Percentiles rank a stretch among this genome's conserved stretches.
Evolutionary conservation across 2,888 invertebrate species (phyloP).

Genomic region (Lamellibrachia columna): DNA sequence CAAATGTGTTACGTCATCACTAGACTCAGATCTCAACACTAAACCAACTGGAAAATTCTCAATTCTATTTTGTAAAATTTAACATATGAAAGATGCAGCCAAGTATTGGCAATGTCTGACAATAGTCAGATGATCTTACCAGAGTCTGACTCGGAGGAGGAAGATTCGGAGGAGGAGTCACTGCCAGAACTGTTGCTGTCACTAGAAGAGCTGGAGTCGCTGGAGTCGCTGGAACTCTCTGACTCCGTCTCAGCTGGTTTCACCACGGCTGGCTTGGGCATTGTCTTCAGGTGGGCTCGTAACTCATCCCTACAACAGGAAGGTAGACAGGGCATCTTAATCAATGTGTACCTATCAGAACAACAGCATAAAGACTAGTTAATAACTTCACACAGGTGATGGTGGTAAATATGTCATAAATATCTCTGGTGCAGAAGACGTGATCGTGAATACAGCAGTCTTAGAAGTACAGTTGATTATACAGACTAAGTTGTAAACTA

Average conservation of each 20-base stretch:
- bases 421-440: background rate
- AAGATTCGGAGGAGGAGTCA: slow-evolving; percentile 25
- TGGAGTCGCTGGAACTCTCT: slow-evolving; percentile 46
- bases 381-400: too few relatives aligned
- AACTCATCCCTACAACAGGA: slow-evolving; percentile 76
- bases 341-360: background rate
- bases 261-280: slow-evolving; percentile 68
- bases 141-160: slow-evolving; percentile 24
- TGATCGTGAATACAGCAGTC: background rate
- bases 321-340: background rate
- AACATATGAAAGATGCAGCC: background rate
- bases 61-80: too few relatives aligned
- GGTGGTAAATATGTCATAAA: too few relatives aligned
- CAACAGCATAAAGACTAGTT: background rate
- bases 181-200: slow-evolving; percentile 18
- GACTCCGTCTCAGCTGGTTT: slow-evolving; percentile 17
- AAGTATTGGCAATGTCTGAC: background rate
- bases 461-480: background rate
- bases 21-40: too few relatives aligned
- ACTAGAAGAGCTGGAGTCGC: slow-evolving; percentile 33
- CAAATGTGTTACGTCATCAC: too few relatives aligned
- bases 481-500: background rate
- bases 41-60: too few relatives aligned
- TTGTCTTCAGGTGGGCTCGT: slow-evolving; percentile 84
- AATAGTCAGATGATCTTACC: background rate